These are phyloP conservation scores for Drosophila flavopinicola DNA, from an alignment of 2,888 invertebrate genomes.

Conservation along the genomic window DNA sequence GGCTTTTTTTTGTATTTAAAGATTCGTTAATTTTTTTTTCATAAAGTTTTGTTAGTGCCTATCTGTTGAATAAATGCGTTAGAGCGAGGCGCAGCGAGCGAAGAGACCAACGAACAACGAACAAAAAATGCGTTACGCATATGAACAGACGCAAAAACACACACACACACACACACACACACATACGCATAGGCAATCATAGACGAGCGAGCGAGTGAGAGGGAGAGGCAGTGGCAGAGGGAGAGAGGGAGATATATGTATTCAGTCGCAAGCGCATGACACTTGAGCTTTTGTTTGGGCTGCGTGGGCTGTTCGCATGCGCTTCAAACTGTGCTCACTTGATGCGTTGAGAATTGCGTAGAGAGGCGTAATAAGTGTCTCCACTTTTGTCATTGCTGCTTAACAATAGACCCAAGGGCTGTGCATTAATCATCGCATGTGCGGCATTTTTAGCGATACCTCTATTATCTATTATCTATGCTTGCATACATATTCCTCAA, in stretches of 20 bases:
- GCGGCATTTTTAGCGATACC: not conserved
- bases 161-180: slow-evolving; percentile 5
- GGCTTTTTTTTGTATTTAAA: slow-evolving; percentile 73
- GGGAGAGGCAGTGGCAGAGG: not conserved
- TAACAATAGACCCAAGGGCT: slow-evolving; percentile 25
- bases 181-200: slow-evolving; percentile 3
- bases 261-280: slow-evolving; percentile 57
- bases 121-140: slow-evolving; percentile 72
- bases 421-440: slow-evolving; percentile 10
- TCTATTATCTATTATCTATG: no score
- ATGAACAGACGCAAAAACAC: slow-evolving; percentile 37
- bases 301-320: slow-evolving; percentile 42
- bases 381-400: slow-evolving; percentile 2
- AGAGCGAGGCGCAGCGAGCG: slow-evolving; percentile 54
- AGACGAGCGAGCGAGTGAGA: not conserved
- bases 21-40: slow-evolving; percentile 68
- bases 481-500: no score
- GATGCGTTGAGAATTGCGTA: slow-evolving; percentile 34
- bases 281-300: slow-evolving; percentile 55
- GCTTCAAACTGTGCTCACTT: slow-evolving; percentile 38
- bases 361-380: slow-evolving; percentile 26
- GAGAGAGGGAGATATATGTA: slow-evolving; percentile 11
- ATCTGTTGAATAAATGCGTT: slow-evolving; percentile 66
- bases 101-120: slow-evolving; percentile 25
- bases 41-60: slow-evolving; percentile 43